These are phyloP conservation scores for Trichomycterus rosablanca DNA, from an alignment of 2,113 vertebrate species.

Conservation along the genomic window DNA sequence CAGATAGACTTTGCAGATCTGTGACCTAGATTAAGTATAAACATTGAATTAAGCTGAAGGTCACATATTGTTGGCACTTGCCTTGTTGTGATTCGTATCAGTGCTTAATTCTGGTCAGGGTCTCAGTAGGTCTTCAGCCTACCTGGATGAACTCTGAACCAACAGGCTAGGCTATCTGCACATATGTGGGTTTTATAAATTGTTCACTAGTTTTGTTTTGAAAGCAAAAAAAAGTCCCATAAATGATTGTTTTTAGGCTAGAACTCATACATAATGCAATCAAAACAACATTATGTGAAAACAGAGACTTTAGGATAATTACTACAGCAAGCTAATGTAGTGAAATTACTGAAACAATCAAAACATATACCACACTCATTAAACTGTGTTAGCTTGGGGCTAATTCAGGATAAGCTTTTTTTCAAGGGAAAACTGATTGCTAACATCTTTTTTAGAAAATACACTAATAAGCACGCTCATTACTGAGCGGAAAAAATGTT, in stretches of 20 bases:
- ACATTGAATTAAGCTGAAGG: slow-evolving; percentile 3
- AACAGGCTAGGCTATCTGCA: too few species aligned
- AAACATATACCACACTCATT: slow-evolving; percentile 15
- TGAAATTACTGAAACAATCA: neutral
- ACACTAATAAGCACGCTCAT: too few species aligned
- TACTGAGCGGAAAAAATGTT: too few species aligned
- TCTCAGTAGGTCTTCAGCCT: too few species aligned
- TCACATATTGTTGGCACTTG: slow-evolving; percentile 9
- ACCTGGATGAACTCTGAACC: too few species aligned
- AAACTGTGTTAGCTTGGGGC: neutral
- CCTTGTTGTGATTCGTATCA: too few species aligned
- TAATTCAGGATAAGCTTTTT: neutral
- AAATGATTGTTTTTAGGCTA: neutral
- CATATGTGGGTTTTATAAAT: too few species aligned
- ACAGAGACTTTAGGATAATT: neutral
- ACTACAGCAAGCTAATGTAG: neutral
- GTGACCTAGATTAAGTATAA: slow-evolving; percentile 6
- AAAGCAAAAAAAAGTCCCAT: neutral
- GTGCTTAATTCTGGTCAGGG: too few species aligned
- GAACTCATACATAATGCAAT: neutral
- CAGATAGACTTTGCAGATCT: slow-evolving; percentile 17
- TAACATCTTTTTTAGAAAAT: too few species aligned
- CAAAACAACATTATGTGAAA: slow-evolving; percentile 1
- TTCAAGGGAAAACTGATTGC: neutral
- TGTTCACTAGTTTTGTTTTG: neutral